phyloP scores from a whole-genome alignment of 2,113 vertebrate genomes.

The Hemibates koningsi region DNA sequence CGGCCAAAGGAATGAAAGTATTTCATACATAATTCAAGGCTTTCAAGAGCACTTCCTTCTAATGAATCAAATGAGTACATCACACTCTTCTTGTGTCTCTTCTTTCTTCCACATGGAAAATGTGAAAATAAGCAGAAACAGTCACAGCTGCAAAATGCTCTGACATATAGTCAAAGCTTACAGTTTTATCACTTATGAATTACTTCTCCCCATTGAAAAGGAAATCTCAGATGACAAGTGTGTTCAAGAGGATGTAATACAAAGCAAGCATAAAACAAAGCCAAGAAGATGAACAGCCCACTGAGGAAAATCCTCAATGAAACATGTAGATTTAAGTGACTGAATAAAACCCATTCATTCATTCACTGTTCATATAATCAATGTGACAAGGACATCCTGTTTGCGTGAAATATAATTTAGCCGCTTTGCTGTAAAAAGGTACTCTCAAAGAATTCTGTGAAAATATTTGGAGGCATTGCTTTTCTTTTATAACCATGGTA shows the following conservation, averaged over 20 bases:
- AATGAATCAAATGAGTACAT: neutral
- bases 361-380: neutral
- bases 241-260: neutral
- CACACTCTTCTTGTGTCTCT: neutral
- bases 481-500: neutral
- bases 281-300: neutral
- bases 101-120: neutral
- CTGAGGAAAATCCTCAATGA: neutral
- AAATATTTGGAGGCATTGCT: neutral
- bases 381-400: neutral
- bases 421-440: neutral
- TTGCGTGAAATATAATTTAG: neutral
- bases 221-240: neutral
- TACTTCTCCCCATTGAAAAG: neutral
- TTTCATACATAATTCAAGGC: neutral
- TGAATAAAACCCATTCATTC: neutral
- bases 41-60: neutral
- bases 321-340: neutral
- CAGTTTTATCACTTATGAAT: neutral
- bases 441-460: neutral
- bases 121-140: neutral
- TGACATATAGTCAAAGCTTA: neutral
- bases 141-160: neutral
- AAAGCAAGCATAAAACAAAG: neutral
- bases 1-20: neutral